phyloP scores from a whole-genome alignment of 2,113 vertebrate genomes.

The Osmerus mordax region DNA sequence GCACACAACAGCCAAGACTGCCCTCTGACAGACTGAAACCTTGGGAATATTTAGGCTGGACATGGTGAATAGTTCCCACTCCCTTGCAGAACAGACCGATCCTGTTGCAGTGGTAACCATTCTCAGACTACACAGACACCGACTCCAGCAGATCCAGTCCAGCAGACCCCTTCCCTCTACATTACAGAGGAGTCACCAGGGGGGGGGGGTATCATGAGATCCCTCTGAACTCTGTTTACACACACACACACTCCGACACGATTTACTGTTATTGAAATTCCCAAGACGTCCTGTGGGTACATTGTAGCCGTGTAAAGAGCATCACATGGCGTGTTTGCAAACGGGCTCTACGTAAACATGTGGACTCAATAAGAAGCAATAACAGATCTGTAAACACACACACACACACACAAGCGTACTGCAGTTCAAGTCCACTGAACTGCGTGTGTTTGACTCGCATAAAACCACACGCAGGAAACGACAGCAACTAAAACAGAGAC shows the following conservation, averaged over 20 bases:
- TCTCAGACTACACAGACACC: too few species aligned
- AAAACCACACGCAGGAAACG: slow-evolving; percentile 23
- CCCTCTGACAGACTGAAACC: too few species aligned
- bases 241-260: background rate
- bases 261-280: background rate
- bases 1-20: slow-evolving; percentile 46
- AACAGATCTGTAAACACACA: slow-evolving; percentile 19
- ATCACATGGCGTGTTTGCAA: slow-evolving; percentile 26
- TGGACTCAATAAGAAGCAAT: slow-evolving; percentile 35
- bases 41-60: too few species aligned
- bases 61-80: too few species aligned
- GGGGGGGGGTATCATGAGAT: background rate
- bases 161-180: too few species aligned
- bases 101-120: too few species aligned
- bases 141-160: too few species aligned
- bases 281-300: background rate
- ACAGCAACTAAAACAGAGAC: slow-evolving; percentile 12
- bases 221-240: background rate
- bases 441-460: slow-evolving; percentile 17
- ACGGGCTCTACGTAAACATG: slow-evolving; percentile 27
- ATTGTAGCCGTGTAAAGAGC: slow-evolving; percentile 17
- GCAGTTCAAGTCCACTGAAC: background rate
- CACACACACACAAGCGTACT: slow-evolving; percentile 13
- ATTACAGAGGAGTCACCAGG: too few species aligned
- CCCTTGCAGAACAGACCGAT: too few species aligned